Evolutionary conservation across 2,113 vertebrate species (phyloP).

Genomic region (Marmota flaviventris): DNA sequence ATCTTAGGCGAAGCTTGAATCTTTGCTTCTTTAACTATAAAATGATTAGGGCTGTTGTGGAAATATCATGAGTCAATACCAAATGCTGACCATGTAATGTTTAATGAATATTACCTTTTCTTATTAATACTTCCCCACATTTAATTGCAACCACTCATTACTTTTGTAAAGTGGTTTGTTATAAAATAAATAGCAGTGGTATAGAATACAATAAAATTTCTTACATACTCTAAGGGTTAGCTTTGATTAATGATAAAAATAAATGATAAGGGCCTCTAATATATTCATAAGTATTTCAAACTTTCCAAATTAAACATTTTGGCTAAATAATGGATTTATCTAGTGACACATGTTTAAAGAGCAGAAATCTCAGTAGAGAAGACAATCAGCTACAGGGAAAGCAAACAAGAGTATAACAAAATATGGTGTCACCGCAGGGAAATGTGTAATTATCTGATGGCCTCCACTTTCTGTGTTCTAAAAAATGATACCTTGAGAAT

Average conservation of each 20-base stretch:
- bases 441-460: not conserved
- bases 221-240: not conserved
- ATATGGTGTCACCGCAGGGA: too few species aligned
- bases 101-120: not conserved
- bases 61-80: not conserved
- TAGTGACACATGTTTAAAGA: not conserved
- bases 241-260: constrained; percentile 3
- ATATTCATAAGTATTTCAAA: not conserved
- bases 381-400: not conserved
- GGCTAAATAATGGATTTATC: not conserved
- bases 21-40: not conserved
- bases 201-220: not conserved
- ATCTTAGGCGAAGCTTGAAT: not conserved
- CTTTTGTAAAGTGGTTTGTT: not conserved
- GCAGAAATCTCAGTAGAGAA: not conserved
- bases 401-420: not conserved
- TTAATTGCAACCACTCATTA: not conserved
- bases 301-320: constrained; percentile 9
- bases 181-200: not conserved
- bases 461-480: not conserved
- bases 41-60: not conserved
- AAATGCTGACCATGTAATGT: not conserved
- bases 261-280: not conserved
- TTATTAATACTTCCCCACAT: not conserved
- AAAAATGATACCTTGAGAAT: not conserved